Conservation (phyloP, 2,113 vertebrate genomes). For the Proteles cristata region DNA sequence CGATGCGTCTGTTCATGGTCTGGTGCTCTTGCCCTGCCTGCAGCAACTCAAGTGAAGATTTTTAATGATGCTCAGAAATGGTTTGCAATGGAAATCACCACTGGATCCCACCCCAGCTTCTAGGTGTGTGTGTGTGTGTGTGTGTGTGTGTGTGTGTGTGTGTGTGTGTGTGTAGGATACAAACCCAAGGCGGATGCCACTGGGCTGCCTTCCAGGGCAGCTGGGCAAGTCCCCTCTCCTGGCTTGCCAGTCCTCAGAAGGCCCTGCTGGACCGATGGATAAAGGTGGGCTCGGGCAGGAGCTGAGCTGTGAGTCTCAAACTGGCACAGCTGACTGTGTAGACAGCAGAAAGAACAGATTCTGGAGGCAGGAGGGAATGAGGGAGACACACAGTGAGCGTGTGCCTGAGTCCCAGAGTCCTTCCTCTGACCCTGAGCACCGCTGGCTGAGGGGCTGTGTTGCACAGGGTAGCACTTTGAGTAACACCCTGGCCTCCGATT, state of each 20-base stretch:
- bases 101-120: not conserved
- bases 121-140: not conserved
- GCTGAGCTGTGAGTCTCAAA: not conserved
- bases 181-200: not conserved
- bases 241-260: not conserved
- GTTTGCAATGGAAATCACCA: not conserved
- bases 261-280: not conserved
- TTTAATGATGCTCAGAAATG: slow-evolving; percentile 21
- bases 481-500: not conserved
- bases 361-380: not conserved
- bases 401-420: accelerated
- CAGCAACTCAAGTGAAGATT: not conserved
- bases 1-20: not conserved
- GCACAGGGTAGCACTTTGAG: no score
- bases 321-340: not conserved
- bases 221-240: not conserved
- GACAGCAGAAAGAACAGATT: not conserved
- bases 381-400: accelerated
- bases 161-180: no score
- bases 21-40: not conserved
- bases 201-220: not conserved
- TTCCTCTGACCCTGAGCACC: not conserved
- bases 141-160: not conserved
- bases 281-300: not conserved
- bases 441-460: not conserved